Evolutionary conservation across 2,888 invertebrate genomes (phyloP), one percentile per base, ranked within the genome.

Genomic region (Caenorhabditis japonica): DNA sequence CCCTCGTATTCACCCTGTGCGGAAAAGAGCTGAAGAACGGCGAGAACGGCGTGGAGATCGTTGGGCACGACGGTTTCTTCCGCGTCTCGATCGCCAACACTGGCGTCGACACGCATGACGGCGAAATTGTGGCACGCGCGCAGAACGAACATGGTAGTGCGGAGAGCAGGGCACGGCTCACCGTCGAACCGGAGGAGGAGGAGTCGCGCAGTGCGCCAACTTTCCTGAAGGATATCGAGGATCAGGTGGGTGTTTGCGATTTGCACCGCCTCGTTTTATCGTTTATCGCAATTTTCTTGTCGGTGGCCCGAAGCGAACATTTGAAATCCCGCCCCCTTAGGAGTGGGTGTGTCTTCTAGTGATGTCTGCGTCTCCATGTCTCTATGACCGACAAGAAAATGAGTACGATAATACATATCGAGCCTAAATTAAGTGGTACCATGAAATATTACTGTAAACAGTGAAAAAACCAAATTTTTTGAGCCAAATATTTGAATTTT

Each of bases 91-190:
- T 86, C 61, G 30, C 77, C 19, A 77, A 83, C 51, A 80, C 80
- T 49, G 56, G 69, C 13, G 79, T 78, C 17, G 84, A 84, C 17
- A 64, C 49, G 27, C 86, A 86, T 55, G 88, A 88, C 56, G 90
- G 90, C 30, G 88, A 88, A 46, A 89, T 90, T 81, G 89, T 89
- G 36, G 79, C 79, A 2, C 47, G 55, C 49, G 90, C 90, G 19
- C 87, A 86, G 23, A 91, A 91, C 85, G 88, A 89, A 46, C 90
- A 89, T 39, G 91, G 91, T 38, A 89, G 89, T 70, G 90, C 89
- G 47, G 88, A 93, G 84, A 93, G 93, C 83, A 92, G 92, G 75
- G 94, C 94, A 12, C 91, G 91, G 53, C 92, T 97, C 70, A 77
- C 75, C 12, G 79, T 80, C 23, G 79, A 80, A 49, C 68, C 56